Conservation (phyloP, 2,797 vertebrate species). For the Rhinogobio ventralis region DNA sequence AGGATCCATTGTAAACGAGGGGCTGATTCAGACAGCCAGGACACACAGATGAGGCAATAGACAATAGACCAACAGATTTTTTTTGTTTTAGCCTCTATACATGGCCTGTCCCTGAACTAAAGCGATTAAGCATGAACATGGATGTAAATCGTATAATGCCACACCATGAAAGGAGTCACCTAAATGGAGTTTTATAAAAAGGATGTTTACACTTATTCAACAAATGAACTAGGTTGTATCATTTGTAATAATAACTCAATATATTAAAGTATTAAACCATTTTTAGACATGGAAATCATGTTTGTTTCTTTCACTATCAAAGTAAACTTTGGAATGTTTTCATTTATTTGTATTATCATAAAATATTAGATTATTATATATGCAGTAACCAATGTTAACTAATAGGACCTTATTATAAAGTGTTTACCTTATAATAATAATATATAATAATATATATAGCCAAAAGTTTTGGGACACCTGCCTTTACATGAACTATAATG, state of each 20-base stretch:
- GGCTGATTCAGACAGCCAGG: slow-evolving; percentile 4
- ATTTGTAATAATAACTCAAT: neutral
- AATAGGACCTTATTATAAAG: too few relatives aligned
- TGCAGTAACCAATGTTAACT: too few relatives aligned
- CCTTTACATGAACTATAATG: too few relatives aligned
- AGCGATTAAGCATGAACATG: neutral
- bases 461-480: too few relatives aligned
- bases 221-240: neutral
- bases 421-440: too few relatives aligned
- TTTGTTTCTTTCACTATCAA: neutral
- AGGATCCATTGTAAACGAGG: slow-evolving; percentile 38
- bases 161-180: neutral
- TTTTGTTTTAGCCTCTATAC: neutral
- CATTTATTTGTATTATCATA: neutral
- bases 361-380: too few relatives aligned
- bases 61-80: slow-evolving; percentile 18
- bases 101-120: neutral
- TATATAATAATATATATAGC: too few relatives aligned
- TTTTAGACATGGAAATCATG: neutral
- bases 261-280: neutral
- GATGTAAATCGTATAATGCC: neutral
- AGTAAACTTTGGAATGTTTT: neutral
- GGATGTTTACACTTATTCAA: neutral
- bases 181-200: neutral
- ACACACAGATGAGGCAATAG: slow-evolving; percentile 1